These are phyloP conservation scores for Junonia oenone DNA, from an alignment of 2,888 invertebrate species.

Conservation along the genomic window DNA sequence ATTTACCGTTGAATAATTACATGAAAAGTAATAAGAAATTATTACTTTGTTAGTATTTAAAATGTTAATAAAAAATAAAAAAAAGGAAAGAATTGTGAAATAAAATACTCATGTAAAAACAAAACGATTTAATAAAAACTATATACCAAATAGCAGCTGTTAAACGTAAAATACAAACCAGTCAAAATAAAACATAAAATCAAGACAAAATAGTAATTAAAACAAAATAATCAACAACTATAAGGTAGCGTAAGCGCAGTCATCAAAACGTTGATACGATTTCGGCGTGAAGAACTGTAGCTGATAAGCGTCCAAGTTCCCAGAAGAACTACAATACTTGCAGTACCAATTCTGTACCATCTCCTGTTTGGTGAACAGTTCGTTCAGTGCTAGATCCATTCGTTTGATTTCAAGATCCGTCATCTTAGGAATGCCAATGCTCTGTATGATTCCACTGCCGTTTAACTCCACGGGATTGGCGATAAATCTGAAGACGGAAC, in stretches of 20 bases:
- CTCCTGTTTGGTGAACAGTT: conserved; percentile 42
- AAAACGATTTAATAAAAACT: not conserved
- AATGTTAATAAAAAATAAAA: no score
- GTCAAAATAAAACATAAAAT: no score
- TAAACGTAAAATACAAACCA: no score
- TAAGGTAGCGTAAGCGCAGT: conserved; percentile 54
- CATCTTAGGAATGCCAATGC: conserved; percentile 70
- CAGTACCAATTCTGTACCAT: conserved; percentile 52
- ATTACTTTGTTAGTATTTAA: no score
- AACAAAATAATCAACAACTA: conserved; percentile 28
- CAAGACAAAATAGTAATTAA: not conserved
- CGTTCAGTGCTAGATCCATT: conserved; percentile 55
- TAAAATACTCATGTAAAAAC: not conserved
- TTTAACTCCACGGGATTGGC: conserved; percentile 64
- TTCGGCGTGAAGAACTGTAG: conserved; percentile 47
- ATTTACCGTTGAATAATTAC: no score
- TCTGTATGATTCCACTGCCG: conserved; percentile 62
- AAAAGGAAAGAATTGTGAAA: no score
- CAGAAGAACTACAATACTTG: conserved; percentile 45
- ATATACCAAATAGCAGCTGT: not conserved
- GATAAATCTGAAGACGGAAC: conserved; percentile 59
- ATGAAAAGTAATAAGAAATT: no score
- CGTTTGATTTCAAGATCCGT: conserved; percentile 54
- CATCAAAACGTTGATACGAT: conserved; percentile 41
- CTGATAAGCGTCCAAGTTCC: conserved; percentile 44